Evolutionary conservation across 1,140 invertebrate genomes (phyloP).

Genomic region (Oryzaephilus surinamensis): DNA sequence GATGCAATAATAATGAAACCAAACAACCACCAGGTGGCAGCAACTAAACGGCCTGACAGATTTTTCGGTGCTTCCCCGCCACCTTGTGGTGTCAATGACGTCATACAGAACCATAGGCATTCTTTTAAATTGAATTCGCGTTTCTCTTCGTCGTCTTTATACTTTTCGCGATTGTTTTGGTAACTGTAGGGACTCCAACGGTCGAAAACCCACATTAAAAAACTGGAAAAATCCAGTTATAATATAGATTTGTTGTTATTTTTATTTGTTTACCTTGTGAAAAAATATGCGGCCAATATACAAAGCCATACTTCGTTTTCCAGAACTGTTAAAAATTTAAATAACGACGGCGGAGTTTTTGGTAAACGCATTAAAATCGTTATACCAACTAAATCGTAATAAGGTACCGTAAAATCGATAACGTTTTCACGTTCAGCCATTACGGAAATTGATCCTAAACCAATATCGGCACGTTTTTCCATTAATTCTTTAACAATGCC

Average conservation of each 20-base stretch:
- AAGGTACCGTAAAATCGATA: slow-evolving; percentile 90
- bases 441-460: slow-evolving; percentile 74
- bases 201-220: slow-evolving; percentile 92
- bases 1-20: slow-evolving; percentile 98
- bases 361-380: slow-evolving; percentile 83
- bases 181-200: slow-evolving; percentile 93
- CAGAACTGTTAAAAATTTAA: slow-evolving; percentile 94
- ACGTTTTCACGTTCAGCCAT: slow-evolving; percentile 93
- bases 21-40: slow-evolving; percentile 96
- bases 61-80: slow-evolving; percentile 95
- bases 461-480: slow-evolving; percentile 85
- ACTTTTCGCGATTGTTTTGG: slow-evolving; percentile 88
- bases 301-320: slow-evolving; percentile 95
- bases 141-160: slow-evolving; percentile 89
- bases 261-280: too few species aligned
- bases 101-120: slow-evolving; percentile 99
- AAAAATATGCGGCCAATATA: slow-evolving; percentile 89
- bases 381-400: slow-evolving; percentile 90
- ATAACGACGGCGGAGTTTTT: slow-evolving; percentile 72
- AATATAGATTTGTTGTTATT: too few species aligned
- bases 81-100: slow-evolving; percentile 90
- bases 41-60: slow-evolving; percentile 81
- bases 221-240: slow-evolving; percentile 43
- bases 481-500: slow-evolving; percentile 86
- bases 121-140: slow-evolving; percentile 92